Evolutionary conservation across 1,140 invertebrate genomes (phyloP).

Genomic region (Leptinotarsa undecemlineata): DNA sequence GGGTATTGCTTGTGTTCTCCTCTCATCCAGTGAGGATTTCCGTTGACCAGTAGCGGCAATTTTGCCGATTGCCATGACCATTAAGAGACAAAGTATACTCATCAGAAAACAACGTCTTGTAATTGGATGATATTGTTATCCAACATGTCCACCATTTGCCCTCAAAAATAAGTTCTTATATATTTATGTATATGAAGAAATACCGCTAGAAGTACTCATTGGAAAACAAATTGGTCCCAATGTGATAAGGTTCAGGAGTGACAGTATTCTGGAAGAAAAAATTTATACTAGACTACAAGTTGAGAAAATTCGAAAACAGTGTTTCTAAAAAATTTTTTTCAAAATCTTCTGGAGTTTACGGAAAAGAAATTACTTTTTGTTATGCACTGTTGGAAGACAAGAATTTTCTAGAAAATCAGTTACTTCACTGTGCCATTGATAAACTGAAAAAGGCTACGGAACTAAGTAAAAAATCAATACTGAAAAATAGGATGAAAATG

Average conservation of each 20-base stretch:
- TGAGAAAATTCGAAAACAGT: neutral
- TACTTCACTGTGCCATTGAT: neutral
- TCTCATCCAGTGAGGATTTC: too few species aligned
- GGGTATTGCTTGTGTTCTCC: too few species aligned
- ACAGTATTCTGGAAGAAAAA: neutral
- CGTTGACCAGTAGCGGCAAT: too few species aligned
- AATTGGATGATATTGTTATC: too few species aligned
- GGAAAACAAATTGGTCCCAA: conserved; percentile 21
- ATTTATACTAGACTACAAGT: neutral
- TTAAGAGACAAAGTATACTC: too few species aligned
- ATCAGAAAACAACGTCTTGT: too few species aligned
- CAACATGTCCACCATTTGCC: too few species aligned
- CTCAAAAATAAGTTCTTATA: too few species aligned
- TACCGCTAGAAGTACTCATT: conserved; percentile 42
- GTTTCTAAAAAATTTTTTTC: conserved; percentile 41
- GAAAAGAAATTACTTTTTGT: conserved; percentile 41
- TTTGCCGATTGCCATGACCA: too few species aligned
- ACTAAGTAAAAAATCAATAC: conserved; percentile 10
- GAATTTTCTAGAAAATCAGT: conserved; percentile 30
- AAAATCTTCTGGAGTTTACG: conserved; percentile 41
- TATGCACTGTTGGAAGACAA: conserved; percentile 40
- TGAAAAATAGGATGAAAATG: conserved; percentile 18
- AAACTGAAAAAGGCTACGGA: neutral
- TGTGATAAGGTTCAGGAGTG: conserved; percentile 1
- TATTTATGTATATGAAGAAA: conserved; percentile 44